Conservation (phyloP, 2,888 invertebrate species). For the Epinotia ramella region DNA sequence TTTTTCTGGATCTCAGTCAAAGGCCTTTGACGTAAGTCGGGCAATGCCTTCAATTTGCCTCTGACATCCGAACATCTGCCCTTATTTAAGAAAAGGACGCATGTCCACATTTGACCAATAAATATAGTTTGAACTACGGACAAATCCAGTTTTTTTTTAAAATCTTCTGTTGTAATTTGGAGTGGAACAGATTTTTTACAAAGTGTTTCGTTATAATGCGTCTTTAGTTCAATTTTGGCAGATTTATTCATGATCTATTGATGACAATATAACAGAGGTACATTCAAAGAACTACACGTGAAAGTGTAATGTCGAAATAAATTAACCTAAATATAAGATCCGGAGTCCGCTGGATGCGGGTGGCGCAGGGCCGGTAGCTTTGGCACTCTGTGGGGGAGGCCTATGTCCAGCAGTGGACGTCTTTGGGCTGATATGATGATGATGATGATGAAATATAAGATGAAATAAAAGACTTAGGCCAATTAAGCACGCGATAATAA, state of each 20-base stretch:
- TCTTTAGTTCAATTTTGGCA: background rate
- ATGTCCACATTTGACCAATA: slow-evolving; percentile 15
- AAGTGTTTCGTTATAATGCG: background rate
- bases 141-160: slow-evolving; percentile 6
- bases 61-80: slow-evolving; percentile 18
- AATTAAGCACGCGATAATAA: background rate
- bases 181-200: slow-evolving; percentile 31
- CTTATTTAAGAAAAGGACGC: slow-evolving; percentile 2
- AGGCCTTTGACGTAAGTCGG: slow-evolving; percentile 51
- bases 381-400: too few relatives aligned
- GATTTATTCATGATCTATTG: slow-evolving; percentile 19
- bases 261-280: background rate
- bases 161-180: slow-evolving; percentile 13
- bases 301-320: background rate
- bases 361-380: too few relatives aligned
- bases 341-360: too few relatives aligned
- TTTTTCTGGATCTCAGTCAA: slow-evolving; percentile 8
- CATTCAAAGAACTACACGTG: background rate
- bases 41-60: slow-evolving; percentile 55
- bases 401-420: too few relatives aligned
- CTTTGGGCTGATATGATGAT: too few relatives aligned
- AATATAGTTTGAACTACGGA: slow-evolving; percentile 15
- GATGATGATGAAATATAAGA: too few relatives aligned
- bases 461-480: background rate
- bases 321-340: background rate